Conservation (phyloP, 2,888 invertebrate genomes). For the Agrochola litura region DNA sequence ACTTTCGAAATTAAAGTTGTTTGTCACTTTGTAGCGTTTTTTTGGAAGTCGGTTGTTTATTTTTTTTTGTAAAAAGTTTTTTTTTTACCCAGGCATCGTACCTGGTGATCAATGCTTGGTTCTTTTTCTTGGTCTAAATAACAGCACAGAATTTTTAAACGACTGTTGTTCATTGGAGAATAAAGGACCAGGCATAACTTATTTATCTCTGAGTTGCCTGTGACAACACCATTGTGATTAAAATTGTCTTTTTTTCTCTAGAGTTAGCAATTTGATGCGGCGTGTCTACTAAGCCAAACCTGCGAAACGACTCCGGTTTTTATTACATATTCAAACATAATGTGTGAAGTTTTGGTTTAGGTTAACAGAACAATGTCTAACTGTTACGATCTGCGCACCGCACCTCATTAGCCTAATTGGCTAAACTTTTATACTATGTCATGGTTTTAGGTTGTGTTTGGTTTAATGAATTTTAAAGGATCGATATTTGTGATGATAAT, state of each 20-base stretch:
- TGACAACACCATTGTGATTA: not conserved
- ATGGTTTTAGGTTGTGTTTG: constrained; percentile 21
- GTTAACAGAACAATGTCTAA: constrained; percentile 52
- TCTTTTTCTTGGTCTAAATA: not conserved
- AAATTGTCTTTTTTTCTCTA: constrained; percentile 1
- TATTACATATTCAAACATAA: constrained; percentile 44
- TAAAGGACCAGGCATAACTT: not conserved
- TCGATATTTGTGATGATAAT: not conserved
- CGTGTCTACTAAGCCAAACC: constrained; percentile 4
- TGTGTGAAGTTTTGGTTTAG: constrained; percentile 53
- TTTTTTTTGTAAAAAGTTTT: too few species aligned
- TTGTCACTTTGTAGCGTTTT: too few species aligned
- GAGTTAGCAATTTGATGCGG: not conserved
- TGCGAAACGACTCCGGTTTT: constrained; percentile 21
- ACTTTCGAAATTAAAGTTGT: too few species aligned
- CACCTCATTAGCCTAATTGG: constrained; percentile 56
- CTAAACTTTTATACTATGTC: constrained; percentile 25
- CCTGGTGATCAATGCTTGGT: not conserved
- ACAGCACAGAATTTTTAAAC: not conserved
- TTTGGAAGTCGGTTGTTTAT: too few species aligned
- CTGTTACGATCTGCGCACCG: constrained; percentile 46
- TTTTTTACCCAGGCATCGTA: too few species aligned
- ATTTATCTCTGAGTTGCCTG: not conserved
- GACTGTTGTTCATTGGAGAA: too few species aligned
- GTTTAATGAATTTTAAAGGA: not conserved